Conservation (phyloP, 2,113 vertebrate genomes). For the Brachyistius frenatus region DNA sequence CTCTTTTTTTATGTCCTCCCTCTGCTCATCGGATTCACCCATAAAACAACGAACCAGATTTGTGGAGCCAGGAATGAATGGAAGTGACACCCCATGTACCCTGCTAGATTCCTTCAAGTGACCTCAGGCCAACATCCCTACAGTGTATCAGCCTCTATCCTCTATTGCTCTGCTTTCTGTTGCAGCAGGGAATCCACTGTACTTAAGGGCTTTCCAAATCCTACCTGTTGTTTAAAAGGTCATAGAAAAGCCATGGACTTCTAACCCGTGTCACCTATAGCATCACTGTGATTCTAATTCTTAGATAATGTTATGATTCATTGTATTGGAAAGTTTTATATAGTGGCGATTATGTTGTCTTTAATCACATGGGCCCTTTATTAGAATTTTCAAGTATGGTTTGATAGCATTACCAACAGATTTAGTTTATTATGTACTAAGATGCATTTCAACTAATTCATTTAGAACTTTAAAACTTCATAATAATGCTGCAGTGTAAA, state of each 20-base stretch:
- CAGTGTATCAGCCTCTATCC: conserved; percentile 37
- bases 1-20: background rate
- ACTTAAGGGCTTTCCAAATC: conserved; percentile 20
- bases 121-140: conserved; percentile 54
- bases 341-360: no score
- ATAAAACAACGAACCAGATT: conserved; percentile 35
- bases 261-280: background rate
- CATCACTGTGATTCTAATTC: background rate
- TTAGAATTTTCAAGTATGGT: no score
- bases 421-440: background rate
- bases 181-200: conserved; percentile 19
- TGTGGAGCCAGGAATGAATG: conserved; percentile 52
- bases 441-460: background rate
- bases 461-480: background rate
- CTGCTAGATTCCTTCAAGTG: conserved; percentile 50
- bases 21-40: conserved; percentile 42
- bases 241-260: conserved; percentile 8
- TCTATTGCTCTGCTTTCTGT: conserved; percentile 16
- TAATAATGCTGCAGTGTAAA: background rate
- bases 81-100: conserved; percentile 56
- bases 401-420: no score
- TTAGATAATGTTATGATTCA: no score
- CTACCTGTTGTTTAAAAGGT: conserved; percentile 24
- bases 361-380: no score
- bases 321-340: no score